These are phyloP conservation scores for Xestia ashworthii DNA, from an alignment of 2,888 invertebrate species.

Conservation along the genomic window DNA sequence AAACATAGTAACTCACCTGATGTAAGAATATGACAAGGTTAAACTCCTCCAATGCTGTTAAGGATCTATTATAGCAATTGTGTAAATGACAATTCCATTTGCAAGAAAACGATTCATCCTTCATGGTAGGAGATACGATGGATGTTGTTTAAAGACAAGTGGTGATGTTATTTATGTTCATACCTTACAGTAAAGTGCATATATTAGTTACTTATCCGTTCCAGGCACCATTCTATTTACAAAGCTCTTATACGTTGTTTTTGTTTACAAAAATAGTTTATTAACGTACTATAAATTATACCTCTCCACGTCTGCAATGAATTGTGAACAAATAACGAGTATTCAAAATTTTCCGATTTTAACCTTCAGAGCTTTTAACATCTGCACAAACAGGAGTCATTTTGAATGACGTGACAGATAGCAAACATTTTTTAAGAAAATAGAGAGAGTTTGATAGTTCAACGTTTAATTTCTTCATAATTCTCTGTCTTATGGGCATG, in stretches of 20 bases:
- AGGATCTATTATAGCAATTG: background rate
- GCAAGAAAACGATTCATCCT: background rate
- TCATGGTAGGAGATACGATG: background rate
- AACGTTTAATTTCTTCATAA: constrained; percentile 1
- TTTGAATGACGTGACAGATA: constrained; percentile 67
- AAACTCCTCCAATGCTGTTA: background rate
- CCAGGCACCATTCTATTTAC: constrained; percentile 22
- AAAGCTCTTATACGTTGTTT: constrained; percentile 31
- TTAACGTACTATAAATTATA: constrained; percentile 37
- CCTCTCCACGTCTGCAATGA: constrained; percentile 6
- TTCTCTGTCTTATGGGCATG: constrained; percentile 20
- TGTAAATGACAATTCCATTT: background rate
- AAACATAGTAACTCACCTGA: background rate
- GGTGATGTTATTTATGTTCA: constrained; percentile 8
- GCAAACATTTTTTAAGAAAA: constrained; percentile 72
- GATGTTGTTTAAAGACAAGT: background rate
- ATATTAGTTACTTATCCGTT: constrained; percentile 24
- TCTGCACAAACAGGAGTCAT: constrained; percentile 72
- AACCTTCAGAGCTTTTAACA: constrained; percentile 71
- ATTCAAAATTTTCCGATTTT: constrained; percentile 52
- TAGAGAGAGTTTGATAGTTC: constrained; percentile 49
- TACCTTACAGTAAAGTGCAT: constrained; percentile 21
- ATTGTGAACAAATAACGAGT: constrained; percentile 46
- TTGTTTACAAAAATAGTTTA: constrained; percentile 54
- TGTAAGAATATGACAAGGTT: background rate